Base-by-base conservation (phyloP, 2,797 vertebrate species). In the Apodemus agrarius region DNA sequence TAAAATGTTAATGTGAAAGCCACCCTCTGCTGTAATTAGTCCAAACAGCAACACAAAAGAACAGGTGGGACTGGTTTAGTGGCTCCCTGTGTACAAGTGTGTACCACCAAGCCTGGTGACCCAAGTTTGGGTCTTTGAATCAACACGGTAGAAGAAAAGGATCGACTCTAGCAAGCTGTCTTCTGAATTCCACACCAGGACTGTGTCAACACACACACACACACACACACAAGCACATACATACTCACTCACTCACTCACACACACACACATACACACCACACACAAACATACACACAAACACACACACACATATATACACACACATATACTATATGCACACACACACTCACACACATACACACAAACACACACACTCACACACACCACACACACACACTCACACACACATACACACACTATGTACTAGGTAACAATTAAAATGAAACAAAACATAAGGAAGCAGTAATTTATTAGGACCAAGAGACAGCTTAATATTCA, bases 1-100 rank as follows among this genome's bases (percentile, higher is more conserved):
- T 98, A 98, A 99, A 99, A 98, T 81, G 22, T 26, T 26, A 59
- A 37, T 59, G 21, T 3, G 34, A 82, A 59, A 65, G 1, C 2
- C 8, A n/a, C 37, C 16, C 4, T 0, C 82, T 14, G 11, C 21
- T 10, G 6, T 40, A 26, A 34, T 46, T 46, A 49, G 34, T 10
- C 6, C 6, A 31, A 76, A 29, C 61, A 84, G 61, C 65, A 84
- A 46, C 26, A 8, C 10, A 49, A 49, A 65, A 65, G n/a, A 84
- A 34, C 10, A 65, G 5, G 17, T 11, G 16, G 61, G 29, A 5
- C 4, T 63, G 4, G 16, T 26, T 43, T 2, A 63, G 10, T 63
- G 26, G 81, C 61, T 46, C 10, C 13, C 10, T 34, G 40, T 65
- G 29, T 65, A 65, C 65, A 22, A 7, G 29, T 65, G 29, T 65